Evolutionary conservation across 30 jellyfish, hydroid and myxozoan species (phyloP).

Genomic region (Hydractinia echinata): DNA sequence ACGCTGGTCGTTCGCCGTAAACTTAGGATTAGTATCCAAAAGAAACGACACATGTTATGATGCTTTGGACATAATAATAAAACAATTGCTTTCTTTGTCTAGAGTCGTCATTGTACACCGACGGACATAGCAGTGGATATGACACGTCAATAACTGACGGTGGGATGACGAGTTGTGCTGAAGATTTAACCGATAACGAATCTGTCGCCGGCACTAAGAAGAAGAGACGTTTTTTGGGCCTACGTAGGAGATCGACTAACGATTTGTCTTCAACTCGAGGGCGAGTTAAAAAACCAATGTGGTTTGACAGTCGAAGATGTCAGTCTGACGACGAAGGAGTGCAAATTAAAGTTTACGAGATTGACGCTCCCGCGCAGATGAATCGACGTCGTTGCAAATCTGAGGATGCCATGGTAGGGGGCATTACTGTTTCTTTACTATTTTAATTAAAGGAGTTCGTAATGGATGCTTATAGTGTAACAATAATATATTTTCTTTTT

Average conservation of each 20-base stretch:
- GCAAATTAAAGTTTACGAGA: conserved; percentile 76
- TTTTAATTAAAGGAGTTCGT: background rate
- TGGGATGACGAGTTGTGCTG: conserved; percentile 58
- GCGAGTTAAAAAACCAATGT: conserved; percentile 75
- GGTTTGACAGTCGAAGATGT: conserved; percentile 73
- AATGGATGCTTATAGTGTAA: background rate
- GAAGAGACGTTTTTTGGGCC: conserved; percentile 44
- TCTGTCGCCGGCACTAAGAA: conserved; percentile 21
- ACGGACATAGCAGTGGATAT: conserved; percentile 93
- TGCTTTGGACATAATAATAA: too few species aligned
- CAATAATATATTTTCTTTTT: background rate
- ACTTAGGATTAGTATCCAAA: too few species aligned
- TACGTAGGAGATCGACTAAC: conserved; percentile 82
- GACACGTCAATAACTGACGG: conserved; percentile 96
- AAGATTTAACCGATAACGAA: conserved; percentile 34
- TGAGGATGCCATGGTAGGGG: conserved; percentile 16
- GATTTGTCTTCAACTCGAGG: conserved; percentile 74
- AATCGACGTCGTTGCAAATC: conserved; percentile 17
- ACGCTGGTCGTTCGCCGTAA: too few species aligned
- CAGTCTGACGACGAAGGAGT: conserved; percentile 74
- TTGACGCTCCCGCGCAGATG: conserved; percentile 55
- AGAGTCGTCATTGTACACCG: conserved; percentile 9
- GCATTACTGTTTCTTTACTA: background rate
- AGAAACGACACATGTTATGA: too few species aligned
- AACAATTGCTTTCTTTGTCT: background rate